phyloP scores from a whole-genome alignment of 2,797 vertebrate species.

The Sphenodon punctatus region DNA sequence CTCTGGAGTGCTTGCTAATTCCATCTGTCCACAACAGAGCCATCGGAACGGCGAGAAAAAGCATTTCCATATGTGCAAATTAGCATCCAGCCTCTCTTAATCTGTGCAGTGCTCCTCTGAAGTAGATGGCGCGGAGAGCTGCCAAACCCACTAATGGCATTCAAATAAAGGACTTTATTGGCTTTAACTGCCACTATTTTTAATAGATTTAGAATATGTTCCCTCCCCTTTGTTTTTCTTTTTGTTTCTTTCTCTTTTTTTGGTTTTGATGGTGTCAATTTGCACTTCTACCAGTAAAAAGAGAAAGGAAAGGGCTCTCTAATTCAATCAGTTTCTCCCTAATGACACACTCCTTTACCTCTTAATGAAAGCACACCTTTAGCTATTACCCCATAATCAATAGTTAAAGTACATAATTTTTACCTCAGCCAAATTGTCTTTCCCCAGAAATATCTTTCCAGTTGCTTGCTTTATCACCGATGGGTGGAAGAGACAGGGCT shows the following conservation, averaged over 20 bases:
- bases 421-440: not conserved
- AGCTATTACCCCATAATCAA: constrained; percentile 49
- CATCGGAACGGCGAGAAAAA: constrained; percentile 88
- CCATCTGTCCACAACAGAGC: constrained; percentile 98
- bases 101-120: constrained; percentile 85
- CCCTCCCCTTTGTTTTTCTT: constrained; percentile 12
- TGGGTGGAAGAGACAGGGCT: constrained; percentile 10
- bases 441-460: constrained; percentile 17
- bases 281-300: constrained; percentile 41
- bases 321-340: not conserved
- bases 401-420: constrained; percentile 36
- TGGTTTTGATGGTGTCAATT: constrained; percentile 33
- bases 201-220: not conserved
- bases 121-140: constrained; percentile 80
- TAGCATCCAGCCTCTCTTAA: constrained; percentile 88
- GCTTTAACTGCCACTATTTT: constrained; percentile 70
- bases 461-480: constrained; percentile 12
- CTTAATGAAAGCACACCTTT: constrained; percentile 32
- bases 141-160: constrained; percentile 90
- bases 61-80: constrained; percentile 99
- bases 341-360: constrained; percentile 12
- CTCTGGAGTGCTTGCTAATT: constrained; percentile 94
- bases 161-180: constrained; percentile 82
- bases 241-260: constrained; percentile 42
- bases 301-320: constrained; percentile 2